Evolutionary conservation across 2,888 invertebrate genomes (phyloP).

Genomic region (Nomada fabriciana): DNA sequence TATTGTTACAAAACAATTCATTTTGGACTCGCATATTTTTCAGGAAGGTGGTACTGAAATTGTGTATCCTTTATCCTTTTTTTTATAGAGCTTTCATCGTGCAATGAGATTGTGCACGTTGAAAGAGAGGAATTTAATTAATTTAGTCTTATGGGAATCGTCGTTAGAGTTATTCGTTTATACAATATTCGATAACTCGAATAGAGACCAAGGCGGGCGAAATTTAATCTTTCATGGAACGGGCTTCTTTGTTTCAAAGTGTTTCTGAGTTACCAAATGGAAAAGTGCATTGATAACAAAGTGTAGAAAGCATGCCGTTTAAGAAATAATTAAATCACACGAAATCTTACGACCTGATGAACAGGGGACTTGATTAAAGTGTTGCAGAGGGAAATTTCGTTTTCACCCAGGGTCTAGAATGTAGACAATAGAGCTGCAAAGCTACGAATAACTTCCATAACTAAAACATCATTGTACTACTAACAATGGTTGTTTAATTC

Average conservation of each 20-base stretch:
- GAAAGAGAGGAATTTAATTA: too few species aligned
- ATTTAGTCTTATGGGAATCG: neutral
- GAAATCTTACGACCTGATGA: neutral
- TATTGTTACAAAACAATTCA: too few species aligned
- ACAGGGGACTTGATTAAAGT: neutral
- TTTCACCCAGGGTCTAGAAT: too few species aligned
- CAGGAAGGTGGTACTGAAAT: neutral
- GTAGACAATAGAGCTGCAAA: neutral
- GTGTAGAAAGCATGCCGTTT: neutral
- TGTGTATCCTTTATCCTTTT: too few species aligned
- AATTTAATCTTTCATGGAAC: neutral
- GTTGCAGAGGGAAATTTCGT: neutral
- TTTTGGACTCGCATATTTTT: too few species aligned
- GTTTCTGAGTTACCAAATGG: neutral
- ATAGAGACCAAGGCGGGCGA: neutral
- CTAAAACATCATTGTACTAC: too few species aligned
- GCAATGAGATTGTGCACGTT: too few species aligned
- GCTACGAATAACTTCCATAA: neutral
- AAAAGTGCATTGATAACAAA: slow-evolving; percentile 18
- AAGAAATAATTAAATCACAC: slow-evolving; percentile 9
- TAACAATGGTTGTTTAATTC: too few species aligned
- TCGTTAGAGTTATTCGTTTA: too few species aligned
- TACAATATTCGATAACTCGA: neutral
- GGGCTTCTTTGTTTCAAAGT: neutral
- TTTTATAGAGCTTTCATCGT: too few species aligned